These are phyloP conservation scores for Eidolon dupreanum DNA, from an alignment of 2,797 vertebrate species.

Conservation along the genomic window DNA sequence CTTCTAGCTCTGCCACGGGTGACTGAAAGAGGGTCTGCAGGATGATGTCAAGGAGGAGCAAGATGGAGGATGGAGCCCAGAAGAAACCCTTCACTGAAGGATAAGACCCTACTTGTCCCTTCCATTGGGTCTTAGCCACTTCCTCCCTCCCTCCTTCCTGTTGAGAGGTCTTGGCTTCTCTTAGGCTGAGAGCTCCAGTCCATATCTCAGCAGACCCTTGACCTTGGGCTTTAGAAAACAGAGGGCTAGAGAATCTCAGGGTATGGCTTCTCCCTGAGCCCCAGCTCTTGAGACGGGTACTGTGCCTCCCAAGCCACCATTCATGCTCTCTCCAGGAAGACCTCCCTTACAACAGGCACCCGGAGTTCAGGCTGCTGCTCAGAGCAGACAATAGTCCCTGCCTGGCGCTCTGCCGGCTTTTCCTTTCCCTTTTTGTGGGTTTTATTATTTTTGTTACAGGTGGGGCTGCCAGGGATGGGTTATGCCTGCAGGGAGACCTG, in stretches of 20 bases:
- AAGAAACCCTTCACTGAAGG: neutral
- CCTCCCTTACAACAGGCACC: neutral
- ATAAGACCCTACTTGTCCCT: neutral
- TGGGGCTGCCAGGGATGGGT: conserved; percentile 42
- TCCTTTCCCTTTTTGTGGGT: conserved; percentile 51
- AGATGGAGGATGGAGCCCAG: neutral
- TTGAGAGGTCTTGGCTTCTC: neutral
- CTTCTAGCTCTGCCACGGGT: neutral
- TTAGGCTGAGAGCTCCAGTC: neutral
- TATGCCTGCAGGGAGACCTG: conserved; percentile 17
- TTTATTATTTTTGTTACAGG: conserved; percentile 66
- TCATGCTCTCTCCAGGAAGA: neutral
- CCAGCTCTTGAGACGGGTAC: neutral
- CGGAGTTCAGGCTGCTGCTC: neutral
- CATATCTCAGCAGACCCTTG: neutral
- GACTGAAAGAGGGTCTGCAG: neutral
- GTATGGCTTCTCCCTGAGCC: neutral
- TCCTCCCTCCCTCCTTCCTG: neutral
- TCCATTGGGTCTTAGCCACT: neutral
- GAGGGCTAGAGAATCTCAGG: neutral
- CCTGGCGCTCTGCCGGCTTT: neutral
- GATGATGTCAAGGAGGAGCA: neutral
- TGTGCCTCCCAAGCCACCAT: neutral
- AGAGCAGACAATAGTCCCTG: neutral
- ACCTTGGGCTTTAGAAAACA: conserved; percentile 19